Percentiles rank a stretch among this genome's conserved stretches.
Evolutionary conservation across 2,797 vertebrate genomes (phyloP).

Genomic region (Schizothorax lantsangensis): DNA sequence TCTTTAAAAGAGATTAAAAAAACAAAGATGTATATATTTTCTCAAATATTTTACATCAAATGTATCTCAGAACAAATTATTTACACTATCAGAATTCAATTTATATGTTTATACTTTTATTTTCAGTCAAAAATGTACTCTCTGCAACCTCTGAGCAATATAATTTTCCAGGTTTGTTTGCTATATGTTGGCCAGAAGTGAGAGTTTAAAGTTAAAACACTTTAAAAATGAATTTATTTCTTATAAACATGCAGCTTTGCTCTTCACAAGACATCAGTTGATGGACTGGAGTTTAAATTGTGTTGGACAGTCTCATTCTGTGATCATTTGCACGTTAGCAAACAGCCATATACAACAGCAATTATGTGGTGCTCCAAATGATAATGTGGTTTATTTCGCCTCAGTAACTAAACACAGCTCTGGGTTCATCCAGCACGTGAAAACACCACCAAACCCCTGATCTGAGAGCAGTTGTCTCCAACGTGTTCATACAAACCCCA

Average conservation of each 20-base stretch:
- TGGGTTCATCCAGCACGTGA: background rate
- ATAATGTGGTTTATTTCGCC: background rate
- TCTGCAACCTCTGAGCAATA: too few relatives aligned
- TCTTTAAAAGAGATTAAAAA: too few relatives aligned
- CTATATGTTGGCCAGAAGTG: background rate
- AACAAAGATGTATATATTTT: too few relatives aligned
- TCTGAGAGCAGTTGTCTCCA: slow-evolving; percentile 7
- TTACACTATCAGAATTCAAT: too few relatives aligned
- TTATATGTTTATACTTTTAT: too few relatives aligned
- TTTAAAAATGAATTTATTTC: too few relatives aligned
- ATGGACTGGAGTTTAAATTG: background rate
- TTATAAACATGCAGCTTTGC: background rate
- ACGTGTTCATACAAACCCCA: background rate
- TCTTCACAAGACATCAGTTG: background rate
- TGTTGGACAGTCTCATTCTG: background rate
- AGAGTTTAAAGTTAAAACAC: background rate
- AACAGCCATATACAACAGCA: background rate
- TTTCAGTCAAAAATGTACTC: too few relatives aligned
- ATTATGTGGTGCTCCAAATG: background rate
- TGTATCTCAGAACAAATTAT: too few relatives aligned
- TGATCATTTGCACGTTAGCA: background rate
- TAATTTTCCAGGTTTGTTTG: background rate
- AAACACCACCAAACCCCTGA: background rate
- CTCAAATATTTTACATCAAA: too few relatives aligned
- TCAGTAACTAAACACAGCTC: background rate